Evolutionary conservation across 2,888 invertebrate species (phyloP), one percentile per base, ranked within the genome.

Genomic region (Amphiduros pacificus): DNA sequence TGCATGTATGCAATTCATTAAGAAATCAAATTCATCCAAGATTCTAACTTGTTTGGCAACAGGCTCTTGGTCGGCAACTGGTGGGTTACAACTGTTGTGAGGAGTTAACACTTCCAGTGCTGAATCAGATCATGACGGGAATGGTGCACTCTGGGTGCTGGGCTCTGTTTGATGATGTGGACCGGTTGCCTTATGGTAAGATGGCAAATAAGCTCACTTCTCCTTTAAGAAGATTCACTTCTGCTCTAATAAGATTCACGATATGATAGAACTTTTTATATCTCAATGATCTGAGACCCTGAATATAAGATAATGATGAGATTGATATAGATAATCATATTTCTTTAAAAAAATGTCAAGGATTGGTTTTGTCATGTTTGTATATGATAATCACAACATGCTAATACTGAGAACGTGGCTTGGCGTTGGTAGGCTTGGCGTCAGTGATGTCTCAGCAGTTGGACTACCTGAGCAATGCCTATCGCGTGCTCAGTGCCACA

Each of bases 71-170:
- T 1, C 71, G 75, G 29, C 73, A 74, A 52, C 57, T 79, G 59
- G 76, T 76, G 62, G 71, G 73, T 0, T 62, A 79, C 29, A 78
- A 73, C 66, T 77, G 78, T 65, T 74, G 73, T 50, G 71, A 73
- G 22, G 72, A 73, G 50, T 60, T 78, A 29, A 74, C 73, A 2
- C 65, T 79, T 40, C 65, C 73, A 50, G 71, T 74, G 70, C 72
- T 81, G 72, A 74, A 72, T 41, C 78, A 77, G 70, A 75, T 75
- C 58, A 68, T 80, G 70, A 74, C 71, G 61, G 80, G 80, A 1
- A 69, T 78, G 67, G 74, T 78, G 26, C 78, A 78, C 69, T 77
- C 79, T 27, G 80, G 80, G 3, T 75, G 76, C 64, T 80, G 79
- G 77, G 73, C 71, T 14, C 66, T 80, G 40, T 78, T 80, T 72